These are phyloP conservation scores for Mimachlamys varia DNA, from an alignment of 2,888 invertebrate species.

Conservation along the genomic window DNA sequence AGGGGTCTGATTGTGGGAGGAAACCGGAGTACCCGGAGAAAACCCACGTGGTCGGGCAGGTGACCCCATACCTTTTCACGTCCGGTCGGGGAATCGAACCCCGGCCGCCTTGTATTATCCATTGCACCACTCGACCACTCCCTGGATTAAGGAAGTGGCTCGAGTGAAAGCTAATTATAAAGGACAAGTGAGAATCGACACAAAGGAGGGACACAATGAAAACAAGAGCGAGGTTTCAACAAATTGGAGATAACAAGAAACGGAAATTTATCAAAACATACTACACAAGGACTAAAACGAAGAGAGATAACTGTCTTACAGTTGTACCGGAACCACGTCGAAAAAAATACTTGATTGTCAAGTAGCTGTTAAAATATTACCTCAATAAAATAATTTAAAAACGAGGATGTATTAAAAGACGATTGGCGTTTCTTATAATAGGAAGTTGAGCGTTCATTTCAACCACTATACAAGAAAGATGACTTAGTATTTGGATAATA, in stretches of 20 bases:
- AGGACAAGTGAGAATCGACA: not conserved
- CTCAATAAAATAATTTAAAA: not conserved
- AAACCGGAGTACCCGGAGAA: too few species aligned
- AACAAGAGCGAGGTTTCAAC: not conserved
- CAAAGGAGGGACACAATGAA: not conserved
- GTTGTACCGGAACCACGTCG: not conserved
- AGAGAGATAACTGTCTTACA: too few species aligned
- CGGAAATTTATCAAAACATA: too few species aligned
- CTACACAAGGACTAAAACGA: too few species aligned
- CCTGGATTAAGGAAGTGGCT: too few species aligned
- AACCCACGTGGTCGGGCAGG: too few species aligned
- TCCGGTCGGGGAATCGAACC: too few species aligned
- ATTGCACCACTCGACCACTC: too few species aligned
- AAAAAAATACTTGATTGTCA: not conserved
- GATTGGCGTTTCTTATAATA: not conserved
- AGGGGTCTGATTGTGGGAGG: too few species aligned
- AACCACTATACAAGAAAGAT: not conserved
- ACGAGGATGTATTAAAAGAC: not conserved
- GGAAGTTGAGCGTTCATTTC: not conserved
- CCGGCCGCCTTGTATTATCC: too few species aligned
- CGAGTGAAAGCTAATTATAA: too few species aligned
- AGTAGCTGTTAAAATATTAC: not conserved
- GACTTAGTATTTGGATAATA: not conserved
- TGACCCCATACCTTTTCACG: too few species aligned
- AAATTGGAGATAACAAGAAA: not conserved